phyloP scores from a whole-genome alignment of 2,888 invertebrate species.

The Chrysina gloriosa region DNA sequence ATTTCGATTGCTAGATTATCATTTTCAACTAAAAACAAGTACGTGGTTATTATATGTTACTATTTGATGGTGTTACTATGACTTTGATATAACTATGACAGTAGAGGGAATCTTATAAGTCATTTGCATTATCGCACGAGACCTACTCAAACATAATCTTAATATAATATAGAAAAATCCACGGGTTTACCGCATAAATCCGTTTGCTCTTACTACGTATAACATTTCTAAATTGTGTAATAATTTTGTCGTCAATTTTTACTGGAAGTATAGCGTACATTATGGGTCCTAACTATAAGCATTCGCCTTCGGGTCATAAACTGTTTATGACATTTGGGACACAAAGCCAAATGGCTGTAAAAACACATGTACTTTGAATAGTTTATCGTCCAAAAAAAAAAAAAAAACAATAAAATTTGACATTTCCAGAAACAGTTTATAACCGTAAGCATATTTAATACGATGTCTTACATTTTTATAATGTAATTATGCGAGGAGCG shows the following conservation, averaged over 20 bases:
- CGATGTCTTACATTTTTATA: constrained; percentile 37
- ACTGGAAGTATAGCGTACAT: constrained; percentile 5
- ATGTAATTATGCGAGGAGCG: constrained; percentile 31
- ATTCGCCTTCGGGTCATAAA: constrained; percentile 24
- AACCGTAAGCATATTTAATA: constrained; percentile 37
- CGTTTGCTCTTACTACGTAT: neutral
- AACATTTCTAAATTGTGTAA: neutral
- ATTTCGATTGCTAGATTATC: no score
- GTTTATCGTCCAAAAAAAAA: constrained; percentile 34
- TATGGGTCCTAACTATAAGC: constrained; percentile 7
- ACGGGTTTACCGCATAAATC: no score
- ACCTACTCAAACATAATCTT: no score
- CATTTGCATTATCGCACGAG: no score
- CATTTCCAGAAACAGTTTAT: constrained; percentile 40
- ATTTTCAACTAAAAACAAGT: no score
- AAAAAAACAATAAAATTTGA: constrained; percentile 34
- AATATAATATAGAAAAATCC: no score
- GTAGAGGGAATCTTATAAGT: no score
- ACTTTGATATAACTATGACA: no score
- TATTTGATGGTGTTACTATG: no score
- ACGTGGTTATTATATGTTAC: no score
- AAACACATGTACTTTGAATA: constrained; percentile 38
- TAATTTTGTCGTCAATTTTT: constrained; percentile 8
- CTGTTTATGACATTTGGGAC: constrained; percentile 30
- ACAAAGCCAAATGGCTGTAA: constrained; percentile 36